Evolutionary conservation across 2,113 vertebrate species (phyloP).

Genomic region (Campylomormyrus numenius): DNA sequence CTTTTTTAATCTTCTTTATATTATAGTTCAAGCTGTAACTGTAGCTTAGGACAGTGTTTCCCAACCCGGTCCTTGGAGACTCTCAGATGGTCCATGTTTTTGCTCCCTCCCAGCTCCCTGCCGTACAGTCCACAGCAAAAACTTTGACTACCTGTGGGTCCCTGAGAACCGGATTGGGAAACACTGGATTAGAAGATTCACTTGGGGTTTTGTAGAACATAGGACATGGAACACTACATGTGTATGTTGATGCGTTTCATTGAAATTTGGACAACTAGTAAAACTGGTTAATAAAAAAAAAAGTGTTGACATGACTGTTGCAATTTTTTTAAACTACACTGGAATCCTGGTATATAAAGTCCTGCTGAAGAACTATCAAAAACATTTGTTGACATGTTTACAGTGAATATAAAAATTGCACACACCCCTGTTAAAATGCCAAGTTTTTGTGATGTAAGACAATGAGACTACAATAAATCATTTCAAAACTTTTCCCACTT

Average conservation of each 20-base stretch:
- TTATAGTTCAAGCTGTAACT: slow-evolving; percentile 44
- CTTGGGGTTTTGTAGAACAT: slow-evolving; percentile 38
- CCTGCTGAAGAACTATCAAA: neutral
- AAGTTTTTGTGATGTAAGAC: no score
- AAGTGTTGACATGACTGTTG: neutral
- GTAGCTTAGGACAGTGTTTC: slow-evolving; percentile 36
- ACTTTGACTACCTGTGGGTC: neutral
- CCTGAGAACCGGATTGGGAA: neutral
- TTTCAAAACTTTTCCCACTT: no score
- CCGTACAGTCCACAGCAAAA: neutral
- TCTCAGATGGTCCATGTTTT: neutral
- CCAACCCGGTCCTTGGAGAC: neutral
- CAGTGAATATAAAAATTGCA: no score
- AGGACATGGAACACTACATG: slow-evolving; percentile 38
- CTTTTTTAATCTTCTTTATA: slow-evolving; percentile 42
- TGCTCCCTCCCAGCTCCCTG: neutral
- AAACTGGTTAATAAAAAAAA: slow-evolving; percentile 39
- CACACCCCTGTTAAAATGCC: no score
- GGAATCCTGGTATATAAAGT: neutral
- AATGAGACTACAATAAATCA: no score
- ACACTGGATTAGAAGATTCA: slow-evolving; percentile 29
- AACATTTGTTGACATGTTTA: neutral
- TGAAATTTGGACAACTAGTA: slow-evolving; percentile 54
- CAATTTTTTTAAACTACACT: neutral
- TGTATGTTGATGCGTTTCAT: slow-evolving; percentile 54